These are phyloP conservation scores for Phyllostomus hastatus DNA, from an alignment of 2,113 vertebrate genomes.

Conservation along the genomic window DNA sequence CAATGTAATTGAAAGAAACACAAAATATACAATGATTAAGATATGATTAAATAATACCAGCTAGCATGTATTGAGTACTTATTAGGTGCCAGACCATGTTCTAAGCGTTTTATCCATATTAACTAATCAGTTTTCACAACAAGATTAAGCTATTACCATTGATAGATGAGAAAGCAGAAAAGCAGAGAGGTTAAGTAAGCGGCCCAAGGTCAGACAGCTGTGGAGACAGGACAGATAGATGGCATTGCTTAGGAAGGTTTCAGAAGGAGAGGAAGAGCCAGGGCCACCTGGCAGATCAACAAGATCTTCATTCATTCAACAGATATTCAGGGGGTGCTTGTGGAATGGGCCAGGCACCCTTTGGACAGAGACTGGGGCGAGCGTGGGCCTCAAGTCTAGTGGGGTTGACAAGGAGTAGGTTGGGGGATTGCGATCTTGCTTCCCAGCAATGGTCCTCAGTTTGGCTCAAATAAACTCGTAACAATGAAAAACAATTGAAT, in stretches of 20 bases:
- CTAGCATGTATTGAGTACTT: background rate
- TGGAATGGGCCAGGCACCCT: no score
- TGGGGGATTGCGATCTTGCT: background rate
- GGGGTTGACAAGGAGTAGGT: background rate
- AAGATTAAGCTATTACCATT: background rate
- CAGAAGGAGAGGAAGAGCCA: background rate
- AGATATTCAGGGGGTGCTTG: background rate
- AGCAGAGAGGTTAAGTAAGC: slow-evolving; percentile 2
- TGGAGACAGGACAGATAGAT: background rate
- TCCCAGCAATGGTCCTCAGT: background rate
- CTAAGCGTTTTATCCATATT: background rate
- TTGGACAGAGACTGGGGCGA: background rate
- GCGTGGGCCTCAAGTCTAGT: background rate
- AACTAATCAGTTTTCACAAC: background rate
- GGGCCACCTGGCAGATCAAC: background rate
- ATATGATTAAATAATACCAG: background rate
- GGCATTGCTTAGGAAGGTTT: background rate
- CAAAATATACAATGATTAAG: background rate
- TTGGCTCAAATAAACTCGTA: background rate
- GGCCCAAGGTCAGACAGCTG: background rate
- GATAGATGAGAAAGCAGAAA: background rate
- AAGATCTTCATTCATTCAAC: background rate
- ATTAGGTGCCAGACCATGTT: background rate
- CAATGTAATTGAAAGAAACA: background rate
- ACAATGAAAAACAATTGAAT: background rate